Percentiles rank a stretch among this genome's conserved stretches.
These are phyloP conservation scores for Himalopsyche kuldschensis DNA, from an alignment of 2,888 invertebrate species.

Conservation along the genomic window DNA sequence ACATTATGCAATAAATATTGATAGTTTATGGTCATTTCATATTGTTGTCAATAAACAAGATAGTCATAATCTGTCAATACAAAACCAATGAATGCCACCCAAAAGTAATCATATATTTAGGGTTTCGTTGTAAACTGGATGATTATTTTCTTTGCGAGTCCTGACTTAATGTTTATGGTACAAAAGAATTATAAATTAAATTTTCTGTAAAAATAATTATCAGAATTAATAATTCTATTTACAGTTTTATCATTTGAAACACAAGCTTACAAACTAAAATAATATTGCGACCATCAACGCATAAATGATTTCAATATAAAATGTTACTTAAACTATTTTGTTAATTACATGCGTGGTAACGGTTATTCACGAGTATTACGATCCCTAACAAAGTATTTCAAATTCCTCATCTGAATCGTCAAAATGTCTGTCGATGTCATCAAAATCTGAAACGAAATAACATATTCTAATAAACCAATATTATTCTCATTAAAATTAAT, in stretches of 20 bases:
- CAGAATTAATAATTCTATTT: slow-evolving; percentile 8
- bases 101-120: too few species aligned
- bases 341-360: not conserved
- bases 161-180: too few species aligned
- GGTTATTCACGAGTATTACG: not conserved
- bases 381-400: slow-evolving; percentile 71
- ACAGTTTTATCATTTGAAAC: slow-evolving; percentile 24
- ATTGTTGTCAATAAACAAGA: too few species aligned
- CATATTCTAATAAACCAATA: slow-evolving; percentile 3
- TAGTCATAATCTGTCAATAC: too few species aligned
- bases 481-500: too few species aligned
- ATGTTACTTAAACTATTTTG: not conserved
- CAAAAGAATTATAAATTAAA: too few species aligned
- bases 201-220: not conserved
- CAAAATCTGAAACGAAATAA: slow-evolving; percentile 59
- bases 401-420: slow-evolving; percentile 83
- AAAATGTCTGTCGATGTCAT: slow-evolving; percentile 63
- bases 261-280: slow-evolving; percentile 22
- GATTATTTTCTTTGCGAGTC: too few species aligned
- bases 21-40: too few species aligned
- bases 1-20: too few species aligned
- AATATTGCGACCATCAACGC: slow-evolving; percentile 12
- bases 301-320: slow-evolving; percentile 12
- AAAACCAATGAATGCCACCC: too few species aligned
- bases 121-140: too few species aligned